These are phyloP conservation scores for Amyelois transitella DNA, from an alignment of 1,140 invertebrate genomes.

Conservation along the genomic window DNA sequence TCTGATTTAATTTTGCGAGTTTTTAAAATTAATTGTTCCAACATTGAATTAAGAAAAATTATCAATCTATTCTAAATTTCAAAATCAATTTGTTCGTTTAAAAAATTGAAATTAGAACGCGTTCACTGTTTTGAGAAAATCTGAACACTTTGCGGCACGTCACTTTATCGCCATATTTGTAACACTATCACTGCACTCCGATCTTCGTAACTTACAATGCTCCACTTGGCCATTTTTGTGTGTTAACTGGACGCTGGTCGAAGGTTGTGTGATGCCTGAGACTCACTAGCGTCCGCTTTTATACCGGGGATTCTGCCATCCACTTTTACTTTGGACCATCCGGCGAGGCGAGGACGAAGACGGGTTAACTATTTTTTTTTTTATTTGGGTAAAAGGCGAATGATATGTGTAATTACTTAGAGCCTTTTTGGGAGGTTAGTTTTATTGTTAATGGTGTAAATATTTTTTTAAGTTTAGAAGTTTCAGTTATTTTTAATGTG, in stretches of 20 bases:
- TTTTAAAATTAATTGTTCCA: not conserved
- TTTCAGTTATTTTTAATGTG: too few relatives aligned
- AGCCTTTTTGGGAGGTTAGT: conserved; percentile 6
- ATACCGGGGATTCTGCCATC: conserved; percentile 53
- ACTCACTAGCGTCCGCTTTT: conserved; percentile 39
- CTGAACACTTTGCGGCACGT: not conserved
- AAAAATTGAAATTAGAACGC: not conserved
- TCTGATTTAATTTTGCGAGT: not conserved
- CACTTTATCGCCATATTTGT: not conserved
- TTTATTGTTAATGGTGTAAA: too few relatives aligned
- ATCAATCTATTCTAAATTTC: not conserved
- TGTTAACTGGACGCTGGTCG: conserved; percentile 30
- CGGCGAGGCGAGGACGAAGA: conserved; percentile 46
- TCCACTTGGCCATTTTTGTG: conserved; percentile 63
- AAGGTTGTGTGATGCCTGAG: conserved; percentile 47
- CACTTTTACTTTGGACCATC: conserved; percentile 63
- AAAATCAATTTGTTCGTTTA: not conserved
- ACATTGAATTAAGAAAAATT: not conserved
- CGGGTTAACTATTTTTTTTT: conserved; percentile 41
- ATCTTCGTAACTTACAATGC: conserved; percentile 54
- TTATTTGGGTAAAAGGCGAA: conserved; percentile 1
- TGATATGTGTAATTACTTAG: not conserved
- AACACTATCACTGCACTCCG: conserved; percentile 45
- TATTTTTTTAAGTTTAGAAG: too few relatives aligned
- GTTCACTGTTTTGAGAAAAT: not conserved